Conservation (phyloP, 2,888 invertebrate genomes). For the Xestoiulus laeticollis region DNA sequence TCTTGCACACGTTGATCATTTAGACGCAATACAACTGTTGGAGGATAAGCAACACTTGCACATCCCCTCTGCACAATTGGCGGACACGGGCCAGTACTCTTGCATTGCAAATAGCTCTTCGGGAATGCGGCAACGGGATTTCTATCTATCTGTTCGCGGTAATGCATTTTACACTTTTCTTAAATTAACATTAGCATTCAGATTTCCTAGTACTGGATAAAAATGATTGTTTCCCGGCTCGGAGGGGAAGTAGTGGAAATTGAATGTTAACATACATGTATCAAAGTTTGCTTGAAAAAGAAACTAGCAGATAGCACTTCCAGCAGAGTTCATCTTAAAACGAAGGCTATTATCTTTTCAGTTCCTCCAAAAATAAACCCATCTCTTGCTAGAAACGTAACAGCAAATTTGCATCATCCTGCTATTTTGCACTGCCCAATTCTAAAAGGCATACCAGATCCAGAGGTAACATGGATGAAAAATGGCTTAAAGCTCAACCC, state of each 20-base stretch:
- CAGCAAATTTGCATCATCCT: not conserved
- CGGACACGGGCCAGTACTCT: conserved; percentile 69
- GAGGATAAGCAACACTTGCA: conserved; percentile 50
- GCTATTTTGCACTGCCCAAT: conserved; percentile 68
- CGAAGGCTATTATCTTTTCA: not conserved
- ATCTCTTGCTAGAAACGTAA: not conserved
- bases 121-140: conserved; percentile 68
- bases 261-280: too few relatives aligned
- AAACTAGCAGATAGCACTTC: too few relatives aligned
- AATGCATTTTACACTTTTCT: not conserved
- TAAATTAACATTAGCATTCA: not conserved
- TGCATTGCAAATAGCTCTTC: conserved; percentile 72
- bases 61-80: conserved; percentile 57
- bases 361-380: conserved; percentile 32
- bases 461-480: conserved; percentile 67
- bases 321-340: not conserved
- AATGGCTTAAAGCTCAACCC: not conserved
- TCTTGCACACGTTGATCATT: not conserved
- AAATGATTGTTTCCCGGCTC: too few relatives aligned
- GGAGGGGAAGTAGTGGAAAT: too few relatives aligned
- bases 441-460: conserved; percentile 67
- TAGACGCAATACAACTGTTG: conserved; percentile 6
- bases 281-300: too few relatives aligned
- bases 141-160: conserved; percentile 69
- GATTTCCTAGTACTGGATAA: too few relatives aligned